Percentiles rank a stretch among this genome's conserved stretches.
Evolutionary conservation across 2,888 invertebrate genomes (phyloP).

Genomic region (Agapetus fuscipes): DNA sequence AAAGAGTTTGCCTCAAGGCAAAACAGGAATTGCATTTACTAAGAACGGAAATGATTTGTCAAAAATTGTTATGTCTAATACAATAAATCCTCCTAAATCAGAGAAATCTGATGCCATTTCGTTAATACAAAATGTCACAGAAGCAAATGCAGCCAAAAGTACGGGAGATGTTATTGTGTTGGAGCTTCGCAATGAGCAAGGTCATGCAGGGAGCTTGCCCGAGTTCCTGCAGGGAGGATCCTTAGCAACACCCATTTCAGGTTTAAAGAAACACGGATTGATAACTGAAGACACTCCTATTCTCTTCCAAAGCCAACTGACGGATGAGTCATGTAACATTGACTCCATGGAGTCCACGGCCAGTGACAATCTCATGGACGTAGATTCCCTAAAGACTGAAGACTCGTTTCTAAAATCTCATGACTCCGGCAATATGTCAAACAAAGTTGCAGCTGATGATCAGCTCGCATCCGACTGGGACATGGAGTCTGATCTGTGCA

Average conservation of each 20-base stretch:
- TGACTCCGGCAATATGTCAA: too few species aligned
- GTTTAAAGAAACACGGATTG: conserved; percentile 19
- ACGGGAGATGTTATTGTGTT: conserved; percentile 40
- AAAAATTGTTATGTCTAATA: conserved; percentile 45
- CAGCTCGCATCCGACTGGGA: conserved; percentile 59
- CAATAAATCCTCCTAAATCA: conserved; percentile 38
- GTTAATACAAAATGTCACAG: too few species aligned
- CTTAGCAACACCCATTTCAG: conserved; percentile 23
- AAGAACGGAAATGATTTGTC: conserved; percentile 43
- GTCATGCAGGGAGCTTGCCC: conserved; percentile 37
- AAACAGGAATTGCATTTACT: conserved; percentile 35
- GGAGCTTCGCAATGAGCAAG: conserved; percentile 42
- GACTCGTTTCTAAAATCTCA: too few species aligned
- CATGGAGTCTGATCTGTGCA: conserved; percentile 47
- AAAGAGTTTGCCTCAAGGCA: conserved; percentile 45
- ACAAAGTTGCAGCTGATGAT: too few species aligned
- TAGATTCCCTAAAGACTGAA: conserved; percentile 29
- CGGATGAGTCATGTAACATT: conserved; percentile 35
- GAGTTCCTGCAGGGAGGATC: conserved; percentile 26
- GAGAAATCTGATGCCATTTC: conserved; percentile 23
- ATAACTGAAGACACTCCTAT: conserved; percentile 52
- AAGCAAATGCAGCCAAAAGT: conserved; percentile 26
- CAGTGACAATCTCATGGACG: conserved; percentile 36
- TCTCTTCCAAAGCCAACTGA: conserved; percentile 35
- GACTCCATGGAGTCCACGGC: conserved; percentile 38